phyloP scores from a whole-genome alignment of 2,797 vertebrate genomes.

The Hippoglossus hippoglossus region DNA sequence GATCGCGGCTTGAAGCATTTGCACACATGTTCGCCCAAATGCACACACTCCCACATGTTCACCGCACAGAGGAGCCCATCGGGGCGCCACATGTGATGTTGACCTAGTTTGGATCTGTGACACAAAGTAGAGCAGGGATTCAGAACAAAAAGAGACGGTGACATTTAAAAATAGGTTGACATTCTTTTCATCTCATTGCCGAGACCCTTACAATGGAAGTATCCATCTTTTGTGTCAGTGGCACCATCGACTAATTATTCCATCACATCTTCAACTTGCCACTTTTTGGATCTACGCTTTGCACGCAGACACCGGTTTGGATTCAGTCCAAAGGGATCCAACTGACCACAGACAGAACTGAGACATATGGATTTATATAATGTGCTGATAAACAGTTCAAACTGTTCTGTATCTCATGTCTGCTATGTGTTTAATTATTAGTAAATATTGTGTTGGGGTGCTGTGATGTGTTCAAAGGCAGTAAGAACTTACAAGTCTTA shows the following conservation, averaged over 20 bases:
- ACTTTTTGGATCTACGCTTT: conserved; percentile 21
- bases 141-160: conserved; percentile 83
- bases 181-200: conserved; percentile 81
- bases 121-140: conserved; percentile 84
- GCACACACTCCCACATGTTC: conserved; percentile 46
- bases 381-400: too few relatives aligned
- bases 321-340: too few relatives aligned
- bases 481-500: conserved; percentile 18
- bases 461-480: conserved; percentile 7
- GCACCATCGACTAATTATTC: conserved; percentile 69
- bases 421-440: too few relatives aligned
- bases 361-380: too few relatives aligned
- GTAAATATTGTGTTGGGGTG: not conserved
- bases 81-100: conserved; percentile 81
- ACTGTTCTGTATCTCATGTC: too few relatives aligned
- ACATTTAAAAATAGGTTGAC: conserved; percentile 86
- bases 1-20: conserved; percentile 47
- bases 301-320: not conserved
- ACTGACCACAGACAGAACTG: not conserved
- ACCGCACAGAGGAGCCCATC: conserved; percentile 67
- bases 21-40: conserved; percentile 39
- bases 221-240: conserved; percentile 73
- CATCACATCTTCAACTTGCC: conserved; percentile 52
- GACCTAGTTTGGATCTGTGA: conserved; percentile 85
- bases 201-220: conserved; percentile 70